Conservation (phyloP, 1,140 invertebrate species). For the Notospermus geniculatus region DNA sequence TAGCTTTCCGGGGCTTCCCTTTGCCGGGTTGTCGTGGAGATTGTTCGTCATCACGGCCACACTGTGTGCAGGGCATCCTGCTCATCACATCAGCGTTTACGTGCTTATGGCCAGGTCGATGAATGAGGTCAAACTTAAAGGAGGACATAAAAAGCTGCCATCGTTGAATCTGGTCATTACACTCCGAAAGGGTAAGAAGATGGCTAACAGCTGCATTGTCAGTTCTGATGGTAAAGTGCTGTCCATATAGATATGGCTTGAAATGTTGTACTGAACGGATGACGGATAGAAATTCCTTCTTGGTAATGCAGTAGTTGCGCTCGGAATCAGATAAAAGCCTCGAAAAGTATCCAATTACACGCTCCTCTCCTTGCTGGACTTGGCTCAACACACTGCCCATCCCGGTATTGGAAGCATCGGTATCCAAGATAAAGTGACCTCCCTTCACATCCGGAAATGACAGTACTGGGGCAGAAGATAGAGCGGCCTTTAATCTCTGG, state of each 20-base stretch:
- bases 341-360: slow-evolving; percentile 24
- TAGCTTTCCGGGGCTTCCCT: too few relatives aligned
- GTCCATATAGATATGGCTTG: too few relatives aligned
- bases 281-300: too few relatives aligned
- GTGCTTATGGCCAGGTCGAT: slow-evolving; percentile 12
- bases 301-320: too few relatives aligned
- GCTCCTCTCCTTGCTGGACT: slow-evolving; percentile 20
- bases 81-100: slow-evolving; percentile 9
- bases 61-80: slow-evolving; percentile 11
- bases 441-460: slow-evolving; percentile 12
- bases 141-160: neutral
- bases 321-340: too few relatives aligned
- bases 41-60: too few relatives aligned
- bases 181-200: neutral
- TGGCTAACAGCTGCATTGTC: slow-evolving; percentile 2
- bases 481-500: too few relatives aligned
- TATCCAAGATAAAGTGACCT: slow-evolving; percentile 21
- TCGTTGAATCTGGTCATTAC: neutral
- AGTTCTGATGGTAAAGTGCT: neutral
- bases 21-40: too few relatives aligned
- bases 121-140: slow-evolving; percentile 6
- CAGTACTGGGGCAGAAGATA: slow-evolving; percentile 23
- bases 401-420: slow-evolving; percentile 28
- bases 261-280: too few relatives aligned
- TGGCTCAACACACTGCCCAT: too few relatives aligned